Conservation (phyloP, 2,113 vertebrate species). For the Calidris pygmaea region DNA sequence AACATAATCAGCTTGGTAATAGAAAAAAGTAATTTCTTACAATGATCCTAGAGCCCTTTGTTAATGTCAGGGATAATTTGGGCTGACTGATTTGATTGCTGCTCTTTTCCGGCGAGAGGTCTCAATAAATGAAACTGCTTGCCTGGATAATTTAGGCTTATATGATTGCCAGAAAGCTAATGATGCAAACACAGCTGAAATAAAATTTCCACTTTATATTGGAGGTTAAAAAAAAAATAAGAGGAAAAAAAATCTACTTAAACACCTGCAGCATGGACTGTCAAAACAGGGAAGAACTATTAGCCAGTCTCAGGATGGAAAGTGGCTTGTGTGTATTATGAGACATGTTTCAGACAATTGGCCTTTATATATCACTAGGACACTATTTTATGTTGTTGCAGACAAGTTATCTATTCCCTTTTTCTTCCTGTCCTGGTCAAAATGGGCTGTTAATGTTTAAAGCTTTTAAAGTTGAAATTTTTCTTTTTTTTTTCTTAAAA, state of each 20-base stretch:
- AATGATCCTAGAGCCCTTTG: constrained; percentile 61
- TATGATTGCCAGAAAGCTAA: constrained; percentile 66
- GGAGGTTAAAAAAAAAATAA: neutral
- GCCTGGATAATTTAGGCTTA: constrained; percentile 66
- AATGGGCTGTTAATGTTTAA: neutral
- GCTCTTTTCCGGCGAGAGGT: constrained; percentile 54
- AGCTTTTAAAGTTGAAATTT: neutral
- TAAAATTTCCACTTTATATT: constrained; percentile 41
- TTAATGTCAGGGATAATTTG: constrained; percentile 70
- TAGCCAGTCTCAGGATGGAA: neutral
- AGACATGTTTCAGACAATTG: neutral
- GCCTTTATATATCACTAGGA: neutral
- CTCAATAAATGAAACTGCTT: constrained; percentile 61
- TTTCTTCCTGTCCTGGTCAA: neutral
- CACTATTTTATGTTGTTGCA: neutral
- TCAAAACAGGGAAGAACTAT: neutral
- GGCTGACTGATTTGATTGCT: constrained; percentile 71
- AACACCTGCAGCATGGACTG: constrained; percentile 7
- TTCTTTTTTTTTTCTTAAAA: neutral
- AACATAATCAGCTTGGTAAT: constrained; percentile 43
- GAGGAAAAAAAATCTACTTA: neutral
- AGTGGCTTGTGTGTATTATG: neutral
- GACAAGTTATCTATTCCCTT: neutral
- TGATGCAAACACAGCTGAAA: constrained; percentile 68
- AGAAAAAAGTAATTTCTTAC: constrained; percentile 61